Conservation (phyloP, 2,888 invertebrate genomes). For the Aspidapion aeneum region DNA sequence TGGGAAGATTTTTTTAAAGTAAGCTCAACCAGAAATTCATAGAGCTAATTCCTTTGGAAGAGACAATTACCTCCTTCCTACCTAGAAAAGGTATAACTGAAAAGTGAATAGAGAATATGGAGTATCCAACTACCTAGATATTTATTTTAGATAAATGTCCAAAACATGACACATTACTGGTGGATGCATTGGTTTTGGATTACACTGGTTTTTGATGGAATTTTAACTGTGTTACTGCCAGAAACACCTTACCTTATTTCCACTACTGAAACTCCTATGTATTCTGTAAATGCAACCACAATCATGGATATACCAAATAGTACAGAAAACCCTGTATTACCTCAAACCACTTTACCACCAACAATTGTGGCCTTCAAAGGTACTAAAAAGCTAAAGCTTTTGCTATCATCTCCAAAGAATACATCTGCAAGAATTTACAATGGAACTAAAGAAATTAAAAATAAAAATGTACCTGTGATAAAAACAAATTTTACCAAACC, state of each 20-base stretch:
- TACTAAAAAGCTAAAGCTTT: conserved; percentile 12
- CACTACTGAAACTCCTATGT: neutral
- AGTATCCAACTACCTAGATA: too few relatives aligned
- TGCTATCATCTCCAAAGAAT: conserved; percentile 28
- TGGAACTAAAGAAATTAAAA: conserved; percentile 21
- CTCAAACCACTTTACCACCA: neutral
- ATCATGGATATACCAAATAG: neutral
- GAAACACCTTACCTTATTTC: neutral
- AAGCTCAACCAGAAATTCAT: too few relatives aligned
- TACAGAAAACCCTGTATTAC: neutral
- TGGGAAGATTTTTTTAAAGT: too few relatives aligned
- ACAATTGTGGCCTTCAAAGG: neutral
- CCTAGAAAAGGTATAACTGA: too few relatives aligned
- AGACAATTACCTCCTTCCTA: too few relatives aligned
- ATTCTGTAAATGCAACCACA: neutral
- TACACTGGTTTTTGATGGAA: conserved; percentile 46
- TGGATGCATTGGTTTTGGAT: conserved; percentile 91
- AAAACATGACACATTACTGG: conserved; percentile 80
- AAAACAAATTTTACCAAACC: conserved; percentile 33
- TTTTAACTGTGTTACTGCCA: neutral
- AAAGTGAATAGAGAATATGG: too few relatives aligned
- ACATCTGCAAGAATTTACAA: conserved; percentile 1
- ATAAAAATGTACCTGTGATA: conserved; percentile 44
- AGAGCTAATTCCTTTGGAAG: too few relatives aligned
- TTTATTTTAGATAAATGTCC: conserved; percentile 41